Percentiles rank a stretch among this genome's conserved stretches.
Evolutionary conservation across 2,113 vertebrate genomes (phyloP).

Genomic region (Odocoileus virginianus): DNA sequence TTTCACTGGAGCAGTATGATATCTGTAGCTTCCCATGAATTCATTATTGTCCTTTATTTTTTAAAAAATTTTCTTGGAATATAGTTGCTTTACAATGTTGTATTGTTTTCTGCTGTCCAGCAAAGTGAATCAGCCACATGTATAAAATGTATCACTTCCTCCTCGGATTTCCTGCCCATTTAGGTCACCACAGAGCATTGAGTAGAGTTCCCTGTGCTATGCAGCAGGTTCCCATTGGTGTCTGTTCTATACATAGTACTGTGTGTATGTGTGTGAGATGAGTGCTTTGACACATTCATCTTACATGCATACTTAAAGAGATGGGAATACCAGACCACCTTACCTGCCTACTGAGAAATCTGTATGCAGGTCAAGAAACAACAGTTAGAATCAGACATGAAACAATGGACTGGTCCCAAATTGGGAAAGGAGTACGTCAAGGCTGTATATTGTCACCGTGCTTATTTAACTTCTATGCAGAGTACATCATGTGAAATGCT

Average conservation of each 20-base stretch:
- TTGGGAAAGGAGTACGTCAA: background rate
- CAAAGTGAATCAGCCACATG: background rate
- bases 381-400: background rate
- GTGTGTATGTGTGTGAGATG: background rate
- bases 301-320: background rate
- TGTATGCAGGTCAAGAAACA: background rate
- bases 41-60: background rate
- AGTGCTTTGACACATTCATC: background rate
- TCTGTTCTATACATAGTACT: background rate
- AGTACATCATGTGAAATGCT: background rate
- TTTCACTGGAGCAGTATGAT: background rate
- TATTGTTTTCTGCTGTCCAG: background rate
- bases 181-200: background rate
- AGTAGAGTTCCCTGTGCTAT: background rate
- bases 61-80: background rate
- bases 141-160: background rate
- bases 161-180: background rate
- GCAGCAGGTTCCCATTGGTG: background rate
- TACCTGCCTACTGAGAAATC: background rate
- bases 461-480: background rate
- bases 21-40: background rate
- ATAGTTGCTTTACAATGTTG: background rate
- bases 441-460: background rate
- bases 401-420: background rate
- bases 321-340: background rate